Percentiles rank a stretch among this genome's conserved stretches.
phyloP scores from a whole-genome alignment of 35 echinoderm and acorn worm species.

The Amphiura filiformis region DNA sequence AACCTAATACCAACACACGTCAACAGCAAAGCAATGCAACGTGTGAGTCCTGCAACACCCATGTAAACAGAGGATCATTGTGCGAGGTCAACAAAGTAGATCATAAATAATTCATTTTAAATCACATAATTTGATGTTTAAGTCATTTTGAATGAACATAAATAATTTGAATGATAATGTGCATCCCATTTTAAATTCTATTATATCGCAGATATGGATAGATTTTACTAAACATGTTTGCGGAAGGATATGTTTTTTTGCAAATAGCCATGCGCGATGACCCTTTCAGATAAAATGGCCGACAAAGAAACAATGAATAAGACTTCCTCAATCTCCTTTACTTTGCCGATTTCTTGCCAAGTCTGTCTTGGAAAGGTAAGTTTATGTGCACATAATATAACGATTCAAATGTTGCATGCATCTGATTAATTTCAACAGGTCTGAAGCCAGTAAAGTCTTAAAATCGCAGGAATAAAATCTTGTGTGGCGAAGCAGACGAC shows the following conservation, averaged over 20 bases:
- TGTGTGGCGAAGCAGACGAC: too few relatives aligned
- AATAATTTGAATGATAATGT: neutral
- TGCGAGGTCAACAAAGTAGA: neutral
- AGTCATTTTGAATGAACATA: neutral
- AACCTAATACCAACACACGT: too few relatives aligned
- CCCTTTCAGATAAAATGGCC: neutral
- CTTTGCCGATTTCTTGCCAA: conserved; percentile 90
- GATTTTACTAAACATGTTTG: neutral
- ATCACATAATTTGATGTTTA: neutral
- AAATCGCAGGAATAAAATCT: too few relatives aligned
- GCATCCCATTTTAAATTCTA: too few relatives aligned
- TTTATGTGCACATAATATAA: too few relatives aligned
- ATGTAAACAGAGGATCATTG: neutral
- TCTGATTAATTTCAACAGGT: too few relatives aligned
- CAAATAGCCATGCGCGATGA: neutral
- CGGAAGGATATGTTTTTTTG: neutral
- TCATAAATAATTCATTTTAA: neutral
- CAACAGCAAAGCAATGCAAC: neutral
- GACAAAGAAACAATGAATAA: conserved; percentile 17
- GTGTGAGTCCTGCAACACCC: neutral
- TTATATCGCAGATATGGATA: too few relatives aligned
- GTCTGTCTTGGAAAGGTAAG: conserved; percentile 94
- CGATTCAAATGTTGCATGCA: too few relatives aligned
- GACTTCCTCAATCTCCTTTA: conserved; percentile 62
- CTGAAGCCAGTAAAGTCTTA: too few relatives aligned